Evolutionary conservation across 2,888 invertebrate genomes (phyloP).

Genomic region (Clanis bilineata): DNA sequence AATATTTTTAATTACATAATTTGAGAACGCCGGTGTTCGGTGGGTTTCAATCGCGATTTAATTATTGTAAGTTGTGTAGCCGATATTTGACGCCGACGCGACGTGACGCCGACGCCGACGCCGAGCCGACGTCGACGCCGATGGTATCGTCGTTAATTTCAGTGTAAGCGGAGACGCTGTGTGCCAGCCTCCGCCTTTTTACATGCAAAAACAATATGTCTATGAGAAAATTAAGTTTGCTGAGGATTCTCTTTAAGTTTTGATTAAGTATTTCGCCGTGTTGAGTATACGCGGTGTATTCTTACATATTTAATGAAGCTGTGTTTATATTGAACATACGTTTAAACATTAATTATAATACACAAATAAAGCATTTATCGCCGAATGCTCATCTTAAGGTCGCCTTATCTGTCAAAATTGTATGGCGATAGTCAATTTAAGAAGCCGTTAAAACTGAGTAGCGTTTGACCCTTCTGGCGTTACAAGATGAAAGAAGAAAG

Average conservation of each 20-base stretch:
- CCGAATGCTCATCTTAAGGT: no score
- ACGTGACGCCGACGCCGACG: neutral
- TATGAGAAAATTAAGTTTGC: constrained; percentile 17
- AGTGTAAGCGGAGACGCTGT: constrained; percentile 37
- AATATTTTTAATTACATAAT: constrained; percentile 66
- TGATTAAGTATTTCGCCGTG: constrained; percentile 4
- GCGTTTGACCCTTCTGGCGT: no score
- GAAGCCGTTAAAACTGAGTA: no score
- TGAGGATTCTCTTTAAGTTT: constrained; percentile 15
- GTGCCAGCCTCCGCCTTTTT: constrained; percentile 25
- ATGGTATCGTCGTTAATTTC: constrained; percentile 44
- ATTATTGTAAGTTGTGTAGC: constrained; percentile 58
- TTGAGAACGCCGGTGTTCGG: constrained; percentile 50
- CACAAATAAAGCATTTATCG: no score
- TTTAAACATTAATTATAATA: no score
- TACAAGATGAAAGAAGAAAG: no score
- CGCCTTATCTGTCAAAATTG: no score
- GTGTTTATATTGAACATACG: neutral
- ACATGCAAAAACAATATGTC: constrained; percentile 30
- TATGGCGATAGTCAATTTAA: no score
- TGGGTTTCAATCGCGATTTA: constrained; percentile 62
- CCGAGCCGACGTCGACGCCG: neutral
- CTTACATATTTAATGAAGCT: neutral
- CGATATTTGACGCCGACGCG: constrained; percentile 36
- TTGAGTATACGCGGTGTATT: neutral